Percentiles rank a stretch among this genome's conserved stretches.
These are phyloP conservation scores for Caerostris darwini DNA, from an alignment of 1,140 invertebrate species.

Conservation along the genomic window DNA sequence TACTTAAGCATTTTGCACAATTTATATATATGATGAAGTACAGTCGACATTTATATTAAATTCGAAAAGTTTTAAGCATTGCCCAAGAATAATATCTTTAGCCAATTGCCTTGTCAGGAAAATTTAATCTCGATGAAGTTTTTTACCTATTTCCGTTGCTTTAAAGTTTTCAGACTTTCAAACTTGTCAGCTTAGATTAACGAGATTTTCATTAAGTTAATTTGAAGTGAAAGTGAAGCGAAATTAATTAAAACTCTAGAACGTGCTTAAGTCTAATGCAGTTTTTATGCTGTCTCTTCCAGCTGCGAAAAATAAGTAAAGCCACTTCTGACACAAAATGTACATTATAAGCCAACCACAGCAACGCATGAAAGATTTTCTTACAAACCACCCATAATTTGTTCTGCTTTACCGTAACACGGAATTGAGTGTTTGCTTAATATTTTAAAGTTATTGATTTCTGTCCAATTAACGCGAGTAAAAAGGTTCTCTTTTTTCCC, in stretches of 20 bases:
- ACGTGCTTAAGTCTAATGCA: background rate
- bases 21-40: too few relatives aligned
- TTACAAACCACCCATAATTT: background rate
- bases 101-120: too few relatives aligned
- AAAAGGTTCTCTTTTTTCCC: too few relatives aligned
- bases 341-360: background rate
- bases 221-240: background rate
- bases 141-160: too few relatives aligned
- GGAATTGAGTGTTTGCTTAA: background rate
- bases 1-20: too few relatives aligned
- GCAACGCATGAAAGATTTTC: background rate
- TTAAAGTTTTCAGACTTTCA: background rate
- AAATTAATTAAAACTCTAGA: background rate
- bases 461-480: too few relatives aligned
- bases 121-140: too few relatives aligned
- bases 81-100: too few relatives aligned
- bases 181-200: background rate
- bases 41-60: too few relatives aligned
- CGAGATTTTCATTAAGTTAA: background rate
- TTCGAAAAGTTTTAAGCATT: too few relatives aligned
- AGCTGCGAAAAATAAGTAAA: background rate
- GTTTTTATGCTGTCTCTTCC: background rate
- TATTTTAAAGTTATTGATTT: too few relatives aligned
- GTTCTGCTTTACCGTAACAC: background rate
- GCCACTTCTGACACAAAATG: background rate